Conservation (phyloP, 2,113 vertebrate species). For the Gallinago paraguaiae region DNA sequence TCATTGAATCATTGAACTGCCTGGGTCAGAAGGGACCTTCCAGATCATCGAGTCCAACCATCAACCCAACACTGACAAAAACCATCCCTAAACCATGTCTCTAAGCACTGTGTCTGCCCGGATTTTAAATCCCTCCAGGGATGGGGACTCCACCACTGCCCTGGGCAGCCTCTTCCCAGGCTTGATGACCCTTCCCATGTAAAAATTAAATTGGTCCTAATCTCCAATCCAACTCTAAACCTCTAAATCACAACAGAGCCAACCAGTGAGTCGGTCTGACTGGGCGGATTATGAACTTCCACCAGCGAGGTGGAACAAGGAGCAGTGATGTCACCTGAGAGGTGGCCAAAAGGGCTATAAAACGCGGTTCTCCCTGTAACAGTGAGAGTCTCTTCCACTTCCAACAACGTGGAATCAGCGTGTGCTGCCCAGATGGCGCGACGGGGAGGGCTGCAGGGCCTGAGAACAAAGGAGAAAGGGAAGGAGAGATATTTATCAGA, state of each 20-base stretch:
- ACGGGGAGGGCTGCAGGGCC: neutral
- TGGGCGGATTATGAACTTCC: neutral
- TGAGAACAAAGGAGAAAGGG: neutral
- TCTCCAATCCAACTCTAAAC: too few relatives aligned
- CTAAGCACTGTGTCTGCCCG: too few relatives aligned
- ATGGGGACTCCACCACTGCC: too few relatives aligned
- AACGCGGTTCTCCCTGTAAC: neutral
- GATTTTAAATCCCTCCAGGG: too few relatives aligned
- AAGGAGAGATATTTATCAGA: neutral
- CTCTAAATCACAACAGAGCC: neutral
- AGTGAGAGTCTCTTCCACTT: neutral
- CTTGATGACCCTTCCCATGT: too few relatives aligned
- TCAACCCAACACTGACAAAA: too few relatives aligned
- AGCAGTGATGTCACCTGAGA: neutral
- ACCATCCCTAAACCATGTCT: too few relatives aligned
- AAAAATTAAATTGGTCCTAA: too few relatives aligned
- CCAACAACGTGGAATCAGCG: fast-evolving
- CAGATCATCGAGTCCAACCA: too few relatives aligned
- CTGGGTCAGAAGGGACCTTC: too few relatives aligned
- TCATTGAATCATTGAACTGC: too few relatives aligned
- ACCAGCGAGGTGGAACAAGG: neutral
- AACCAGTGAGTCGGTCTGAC: neutral
- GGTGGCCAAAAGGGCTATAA: neutral
- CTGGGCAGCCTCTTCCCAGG: too few relatives aligned
- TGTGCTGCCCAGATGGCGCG: neutral